Percentiles rank a stretch among this genome's conserved stretches.
phyloP scores from a whole-genome alignment of 2,888 invertebrate species.

The Yponomeuta malinellus region DNA sequence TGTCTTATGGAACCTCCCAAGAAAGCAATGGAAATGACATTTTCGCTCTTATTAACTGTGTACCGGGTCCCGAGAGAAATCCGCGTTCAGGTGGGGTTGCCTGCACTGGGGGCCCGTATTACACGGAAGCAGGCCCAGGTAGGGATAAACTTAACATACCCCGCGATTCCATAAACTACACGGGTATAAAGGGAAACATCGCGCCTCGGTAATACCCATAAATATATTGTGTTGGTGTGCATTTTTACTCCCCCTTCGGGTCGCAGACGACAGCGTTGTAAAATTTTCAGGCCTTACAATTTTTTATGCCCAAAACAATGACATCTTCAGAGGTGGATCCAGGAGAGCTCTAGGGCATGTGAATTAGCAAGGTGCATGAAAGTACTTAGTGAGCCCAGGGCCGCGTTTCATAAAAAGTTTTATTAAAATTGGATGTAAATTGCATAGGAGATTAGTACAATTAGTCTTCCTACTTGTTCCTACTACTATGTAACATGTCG shows the following conservation, averaged over 20 bases:
- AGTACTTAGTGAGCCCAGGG: neutral
- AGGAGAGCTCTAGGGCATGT: no score
- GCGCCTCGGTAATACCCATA: conserved; percentile 19
- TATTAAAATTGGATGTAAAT: no score
- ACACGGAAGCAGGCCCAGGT: conserved; percentile 22
- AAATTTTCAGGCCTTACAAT: conserved; percentile 9
- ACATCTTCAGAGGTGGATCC: no score
- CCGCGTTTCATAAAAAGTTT: neutral
- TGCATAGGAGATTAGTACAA: no score
- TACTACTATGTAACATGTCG: no score
- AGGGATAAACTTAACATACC: conserved; percentile 28
- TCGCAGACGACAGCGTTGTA: neutral
- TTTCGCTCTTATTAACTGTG: conserved; percentile 54
- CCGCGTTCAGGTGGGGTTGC: conserved; percentile 51
- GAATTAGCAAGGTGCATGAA: no score
- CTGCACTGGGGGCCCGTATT: conserved; percentile 42
- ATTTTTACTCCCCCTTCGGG: neutral
- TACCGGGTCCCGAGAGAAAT: conserved; percentile 62
- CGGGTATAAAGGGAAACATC: conserved; percentile 20
- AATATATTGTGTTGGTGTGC: conserved; percentile 12
- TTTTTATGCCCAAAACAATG: neutral
- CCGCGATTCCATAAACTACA: conserved; percentile 39
- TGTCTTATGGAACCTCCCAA: conserved; percentile 5
- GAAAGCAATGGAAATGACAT: conserved; percentile 31
- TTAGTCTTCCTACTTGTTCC: no score